These are phyloP conservation scores for Strix uralensis DNA, from an alignment of 2,113 vertebrate genomes.

Conservation along the genomic window DNA sequence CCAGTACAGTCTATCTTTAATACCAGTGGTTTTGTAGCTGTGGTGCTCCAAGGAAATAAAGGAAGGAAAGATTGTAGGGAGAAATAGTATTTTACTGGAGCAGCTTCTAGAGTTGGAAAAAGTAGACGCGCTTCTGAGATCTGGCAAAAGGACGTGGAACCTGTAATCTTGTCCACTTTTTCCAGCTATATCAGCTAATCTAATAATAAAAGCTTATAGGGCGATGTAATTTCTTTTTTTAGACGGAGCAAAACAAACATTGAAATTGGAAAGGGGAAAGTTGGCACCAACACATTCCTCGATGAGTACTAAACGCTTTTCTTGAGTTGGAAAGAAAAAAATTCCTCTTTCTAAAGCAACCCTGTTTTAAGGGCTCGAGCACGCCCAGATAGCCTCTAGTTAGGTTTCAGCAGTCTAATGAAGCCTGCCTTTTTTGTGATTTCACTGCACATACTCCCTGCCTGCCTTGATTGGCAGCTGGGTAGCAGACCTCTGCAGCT, in stretches of 20 bases:
- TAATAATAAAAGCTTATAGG: constrained; percentile 32
- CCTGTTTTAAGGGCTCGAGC: constrained; percentile 12
- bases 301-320: not conserved
- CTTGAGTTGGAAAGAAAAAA: constrained; percentile 11
- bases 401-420: constrained; percentile 53
- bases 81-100: constrained; percentile 1
- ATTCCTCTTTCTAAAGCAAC: not conserved
- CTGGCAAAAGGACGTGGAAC: constrained; percentile 23
- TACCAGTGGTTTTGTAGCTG: not conserved
- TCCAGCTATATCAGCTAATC: constrained; percentile 51
- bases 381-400: constrained; percentile 26
- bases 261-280: constrained; percentile 29
- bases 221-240: constrained; percentile 19
- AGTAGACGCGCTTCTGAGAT: not conserved
- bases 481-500: constrained; percentile 69
- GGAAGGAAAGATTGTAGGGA: not conserved
- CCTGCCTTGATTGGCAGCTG: constrained; percentile 68
- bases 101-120: constrained; percentile 23
- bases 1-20: not conserved
- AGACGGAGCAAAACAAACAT: constrained; percentile 44
- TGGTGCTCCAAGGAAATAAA: not conserved
- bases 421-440: constrained; percentile 57
- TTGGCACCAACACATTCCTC: constrained; percentile 9
- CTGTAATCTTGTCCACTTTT: constrained; percentile 30
- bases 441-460: constrained; percentile 60